These are phyloP conservation scores for Machimus atricapillus DNA, from an alignment of 2,888 invertebrate species.

Conservation along the genomic window DNA sequence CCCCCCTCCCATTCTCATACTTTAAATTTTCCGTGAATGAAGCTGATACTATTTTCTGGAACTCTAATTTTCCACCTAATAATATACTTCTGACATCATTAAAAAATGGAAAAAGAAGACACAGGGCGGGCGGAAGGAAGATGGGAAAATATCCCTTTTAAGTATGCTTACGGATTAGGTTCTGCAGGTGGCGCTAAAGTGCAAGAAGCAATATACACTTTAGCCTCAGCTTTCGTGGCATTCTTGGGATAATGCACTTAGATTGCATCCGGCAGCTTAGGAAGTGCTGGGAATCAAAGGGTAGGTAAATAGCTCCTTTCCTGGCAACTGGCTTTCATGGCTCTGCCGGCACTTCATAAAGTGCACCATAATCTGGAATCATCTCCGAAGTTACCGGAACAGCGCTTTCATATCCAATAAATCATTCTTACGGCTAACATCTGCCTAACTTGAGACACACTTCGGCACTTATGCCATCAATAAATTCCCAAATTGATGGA, in stretches of 20 bases:
- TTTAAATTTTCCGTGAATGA: not conserved
- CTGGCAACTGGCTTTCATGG: not conserved
- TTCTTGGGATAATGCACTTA: not conserved
- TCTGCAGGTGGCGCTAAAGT: not conserved
- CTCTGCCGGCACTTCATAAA: not conserved
- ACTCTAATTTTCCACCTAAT: not conserved
- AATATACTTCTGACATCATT: not conserved
- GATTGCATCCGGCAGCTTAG: not conserved
- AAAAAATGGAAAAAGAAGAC: not conserved
- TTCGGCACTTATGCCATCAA: not conserved
- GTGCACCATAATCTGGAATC: not conserved
- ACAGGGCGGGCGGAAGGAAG: not conserved
- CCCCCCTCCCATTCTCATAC: not conserved
- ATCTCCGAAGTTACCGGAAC: not conserved
- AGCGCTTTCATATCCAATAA: not conserved
- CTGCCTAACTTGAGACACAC: constrained; percentile 17
- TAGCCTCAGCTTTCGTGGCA: not conserved
- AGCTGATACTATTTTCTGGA: not conserved
- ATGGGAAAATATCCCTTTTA: not conserved
- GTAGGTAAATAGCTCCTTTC: not conserved
- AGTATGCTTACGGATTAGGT: not conserved
- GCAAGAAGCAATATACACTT: not conserved
- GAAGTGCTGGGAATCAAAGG: not conserved
- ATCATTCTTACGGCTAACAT: constrained; percentile 16
- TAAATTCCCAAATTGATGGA: constrained; percentile 22